Evolutionary conservation across 1,140 invertebrate species (phyloP).

Genomic region (Saccostrea echinata): DNA sequence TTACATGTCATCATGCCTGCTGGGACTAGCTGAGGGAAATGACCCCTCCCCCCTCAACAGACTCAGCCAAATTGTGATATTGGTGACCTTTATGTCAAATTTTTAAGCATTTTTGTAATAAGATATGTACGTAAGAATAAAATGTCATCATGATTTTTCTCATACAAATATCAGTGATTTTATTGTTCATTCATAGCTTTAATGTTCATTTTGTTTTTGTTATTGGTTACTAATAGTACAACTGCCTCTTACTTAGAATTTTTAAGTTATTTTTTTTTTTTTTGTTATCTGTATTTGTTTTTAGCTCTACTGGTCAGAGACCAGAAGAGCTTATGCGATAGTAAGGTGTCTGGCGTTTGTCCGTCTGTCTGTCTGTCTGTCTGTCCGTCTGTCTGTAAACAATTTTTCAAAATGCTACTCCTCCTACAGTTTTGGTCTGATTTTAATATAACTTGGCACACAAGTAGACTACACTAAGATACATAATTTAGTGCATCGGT

Average conservation of each 20-base stretch:
- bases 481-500: too few species aligned
- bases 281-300: neutral
- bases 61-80: conserved; percentile 11
- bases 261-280: conserved; percentile 11
- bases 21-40: neutral
- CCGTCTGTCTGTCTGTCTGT: too few species aligned
- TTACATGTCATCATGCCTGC: conserved; percentile 10
- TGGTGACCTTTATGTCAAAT: neutral
- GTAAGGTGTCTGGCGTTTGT: too few species aligned
- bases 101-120: conserved; percentile 17
- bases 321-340: too few species aligned
- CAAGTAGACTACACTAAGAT: too few species aligned
- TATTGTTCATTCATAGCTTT: conserved; percentile 20
- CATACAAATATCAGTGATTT: neutral
- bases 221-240: neutral
- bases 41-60: neutral
- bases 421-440: too few species aligned
- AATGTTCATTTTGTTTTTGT: conserved; percentile 24
- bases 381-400: too few species aligned
- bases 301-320: too few species aligned
- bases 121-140: conserved; percentile 12
- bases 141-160: neutral
- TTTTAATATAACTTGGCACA: too few species aligned
- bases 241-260: neutral
- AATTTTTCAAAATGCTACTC: too few species aligned